Conservation (phyloP, 2,888 invertebrate genomes). For the Tetragnatha montana region DNA sequence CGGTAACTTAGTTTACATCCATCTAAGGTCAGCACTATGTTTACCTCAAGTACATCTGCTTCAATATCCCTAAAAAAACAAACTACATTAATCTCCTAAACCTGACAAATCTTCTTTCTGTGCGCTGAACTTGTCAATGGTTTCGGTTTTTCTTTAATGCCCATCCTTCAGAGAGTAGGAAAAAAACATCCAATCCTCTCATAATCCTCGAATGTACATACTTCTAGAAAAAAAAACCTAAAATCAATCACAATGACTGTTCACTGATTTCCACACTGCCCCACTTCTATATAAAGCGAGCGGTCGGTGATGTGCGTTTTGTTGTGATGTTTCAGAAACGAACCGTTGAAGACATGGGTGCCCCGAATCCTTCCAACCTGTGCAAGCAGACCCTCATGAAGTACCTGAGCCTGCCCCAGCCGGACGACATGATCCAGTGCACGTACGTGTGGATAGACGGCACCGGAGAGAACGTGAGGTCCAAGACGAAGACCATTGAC, state of each 20-base stretch:
- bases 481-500: constrained; percentile 91
- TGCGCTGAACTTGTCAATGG: too few relatives aligned
- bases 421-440: constrained; percentile 86
- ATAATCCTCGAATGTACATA: not conserved
- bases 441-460: constrained; percentile 98
- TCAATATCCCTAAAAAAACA: too few relatives aligned
- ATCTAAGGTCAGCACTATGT: too few relatives aligned
- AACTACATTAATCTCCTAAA: too few relatives aligned
- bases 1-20: too few relatives aligned
- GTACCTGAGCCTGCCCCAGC: constrained; percentile 86
- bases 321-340: constrained; percentile 47
- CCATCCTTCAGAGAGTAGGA: too few relatives aligned
- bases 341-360: constrained; percentile 61
- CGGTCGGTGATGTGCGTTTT: not conserved
- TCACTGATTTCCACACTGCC: not conserved
- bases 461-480: constrained; percentile 88
- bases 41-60: too few relatives aligned
- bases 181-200: not conserved
- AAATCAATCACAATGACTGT: not conserved
- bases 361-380: constrained; percentile 36
- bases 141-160: too few relatives aligned
- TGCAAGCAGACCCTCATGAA: constrained; percentile 71
- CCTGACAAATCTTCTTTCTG: too few relatives aligned
- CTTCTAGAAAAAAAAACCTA: not conserved
- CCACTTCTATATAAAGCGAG: too few relatives aligned